Base-by-base conservation (phyloP, 1,140 invertebrate genomes). In the Calliopsis andreniformis region DNA sequence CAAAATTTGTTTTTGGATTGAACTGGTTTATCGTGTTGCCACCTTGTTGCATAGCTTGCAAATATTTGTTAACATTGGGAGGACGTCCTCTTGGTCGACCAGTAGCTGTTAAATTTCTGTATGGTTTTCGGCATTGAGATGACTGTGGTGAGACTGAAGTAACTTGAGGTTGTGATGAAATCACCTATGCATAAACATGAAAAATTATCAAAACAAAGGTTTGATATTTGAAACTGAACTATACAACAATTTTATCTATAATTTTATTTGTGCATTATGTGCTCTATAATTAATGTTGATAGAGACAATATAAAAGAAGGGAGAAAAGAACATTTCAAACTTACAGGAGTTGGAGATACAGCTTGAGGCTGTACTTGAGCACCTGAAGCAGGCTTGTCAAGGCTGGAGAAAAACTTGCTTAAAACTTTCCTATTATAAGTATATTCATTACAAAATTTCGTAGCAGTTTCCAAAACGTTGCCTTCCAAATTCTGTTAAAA, bases 31-130 rank as follows among this genome's bases (percentile, higher is more conserved):
- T 80, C 35, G 89, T 42, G 0, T 62, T 81, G 6, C 79, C 77
- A 7, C 51, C 71, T 32, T 87, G 89, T 20, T 87, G 86, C 25
- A 88, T 68, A 1, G 85, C 66, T 32, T 87, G 85, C 8, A 87
- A 71, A 43, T 90, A 89, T 49, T 92, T 92, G 58, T 91, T 91
- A 10, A 87, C 79, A 39, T 90, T 91, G 1, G 90, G 89, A 0
- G 91, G 91, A 6, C 91, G 84, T 61, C 91, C 91, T 2, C 91
- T 86, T 2, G 91, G 90, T 49, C 90, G 87, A 42, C 90, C 87
- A 18, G 80, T 85, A 14, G 82, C 71, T 16, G 78, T 73, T 35
- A 85, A 25, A 43, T 55, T 83, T 66, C 72, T 85, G 43, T 84
- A 81, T 0, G 76, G 23, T 42, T 84, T 86, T 28, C 84, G 84